phyloP scores from a whole-genome alignment of 1,140 invertebrate genomes.

The Drosophila auraria region DNA sequence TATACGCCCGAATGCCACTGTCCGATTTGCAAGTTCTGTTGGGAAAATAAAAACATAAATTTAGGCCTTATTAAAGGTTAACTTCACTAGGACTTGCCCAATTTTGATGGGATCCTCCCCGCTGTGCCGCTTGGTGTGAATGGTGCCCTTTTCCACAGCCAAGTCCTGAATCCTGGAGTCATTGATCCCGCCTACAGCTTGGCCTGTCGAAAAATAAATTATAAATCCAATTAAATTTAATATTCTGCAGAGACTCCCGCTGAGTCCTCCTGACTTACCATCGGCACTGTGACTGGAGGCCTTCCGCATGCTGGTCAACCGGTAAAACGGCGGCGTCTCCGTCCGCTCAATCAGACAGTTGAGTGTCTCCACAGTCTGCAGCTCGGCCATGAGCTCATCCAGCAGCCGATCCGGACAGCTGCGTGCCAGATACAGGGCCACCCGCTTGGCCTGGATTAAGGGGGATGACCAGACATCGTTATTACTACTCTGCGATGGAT shows the following conservation, averaged over 20 bases:
- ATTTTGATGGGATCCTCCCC: conserved; percentile 94
- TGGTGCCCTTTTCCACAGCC: conserved; percentile 95
- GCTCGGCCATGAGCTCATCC: conserved; percentile 98
- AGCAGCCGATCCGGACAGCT: conserved; percentile 95
- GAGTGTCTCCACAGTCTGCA: conserved; percentile 97
- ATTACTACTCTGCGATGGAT: background rate
- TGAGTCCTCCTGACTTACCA: conserved; percentile 74
- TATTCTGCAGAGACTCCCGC: background rate
- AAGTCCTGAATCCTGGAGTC: conserved; percentile 86
- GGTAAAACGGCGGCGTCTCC: conserved; percentile 98
- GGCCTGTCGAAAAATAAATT: conserved; percentile 54
- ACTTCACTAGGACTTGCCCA: conserved; percentile 78
- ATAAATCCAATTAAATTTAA: background rate
- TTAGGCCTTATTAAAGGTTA: background rate
- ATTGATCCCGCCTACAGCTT: conserved; percentile 83
- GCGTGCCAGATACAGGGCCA: conserved; percentile 95
- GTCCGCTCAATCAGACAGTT: conserved; percentile 98
- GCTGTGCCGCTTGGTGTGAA: conserved; percentile 98
- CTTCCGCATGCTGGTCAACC: conserved; percentile 95
- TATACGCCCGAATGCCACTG: conserved; percentile 87
- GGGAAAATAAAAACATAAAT: background rate
- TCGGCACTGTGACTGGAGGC: conserved; percentile 94
- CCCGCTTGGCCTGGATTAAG: conserved; percentile 93
- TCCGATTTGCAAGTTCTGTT: conserved; percentile 87
- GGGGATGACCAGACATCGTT: background rate